Evolutionary conservation across 2,113 vertebrate genomes (phyloP), one percentile per base, ranked within the genome.

Genomic region (Sarotherodon lohbergeri): DNA sequence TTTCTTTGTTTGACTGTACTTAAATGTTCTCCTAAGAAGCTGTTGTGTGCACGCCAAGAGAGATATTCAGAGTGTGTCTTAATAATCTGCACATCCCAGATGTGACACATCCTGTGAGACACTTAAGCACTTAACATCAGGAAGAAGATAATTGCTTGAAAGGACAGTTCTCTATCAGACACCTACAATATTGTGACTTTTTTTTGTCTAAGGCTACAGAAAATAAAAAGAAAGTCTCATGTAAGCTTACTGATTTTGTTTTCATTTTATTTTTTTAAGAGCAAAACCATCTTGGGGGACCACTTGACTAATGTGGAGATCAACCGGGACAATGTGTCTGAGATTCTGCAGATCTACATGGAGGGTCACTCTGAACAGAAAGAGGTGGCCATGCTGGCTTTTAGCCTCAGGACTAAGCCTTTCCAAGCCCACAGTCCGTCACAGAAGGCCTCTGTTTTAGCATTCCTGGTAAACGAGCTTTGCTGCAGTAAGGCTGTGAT

Each of bases 321-420:
- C 93, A 98, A 98, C 95, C 93, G 96, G 79, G 98, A 98, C 94
- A 99, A 98, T 17, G 98, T 98, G 71, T 99, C 98, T 0, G 98
- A 99, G 97, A 97, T 98, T 92, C 96, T 99, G 92, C 98, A 98
- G 92, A 97, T 99, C 89, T 98, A 97, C 95, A 98, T 99, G 98
- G 97, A 98, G 86, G 96, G 96, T 39, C 97, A 98, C 52, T 97
- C 96, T 94, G 98, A 97, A 79, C 97, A 98, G 86, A 97, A 97
- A 1, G 97, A 97, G 43, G 95, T 94, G 85, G 96, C 96, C 0
- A 95, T 96, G 87, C 93, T 97, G 89, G 97, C 97, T 1, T 95
- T 97, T 91, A 99, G 98, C 91, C 96, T 99, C 88, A 98, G 97
- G 94, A 99, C 98, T 34, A 99, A 97, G 94, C 97, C 97, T 73